These are phyloP conservation scores for Scophthalmus maximus DNA, from an alignment of 2,113 vertebrate species.

Conservation along the genomic window DNA sequence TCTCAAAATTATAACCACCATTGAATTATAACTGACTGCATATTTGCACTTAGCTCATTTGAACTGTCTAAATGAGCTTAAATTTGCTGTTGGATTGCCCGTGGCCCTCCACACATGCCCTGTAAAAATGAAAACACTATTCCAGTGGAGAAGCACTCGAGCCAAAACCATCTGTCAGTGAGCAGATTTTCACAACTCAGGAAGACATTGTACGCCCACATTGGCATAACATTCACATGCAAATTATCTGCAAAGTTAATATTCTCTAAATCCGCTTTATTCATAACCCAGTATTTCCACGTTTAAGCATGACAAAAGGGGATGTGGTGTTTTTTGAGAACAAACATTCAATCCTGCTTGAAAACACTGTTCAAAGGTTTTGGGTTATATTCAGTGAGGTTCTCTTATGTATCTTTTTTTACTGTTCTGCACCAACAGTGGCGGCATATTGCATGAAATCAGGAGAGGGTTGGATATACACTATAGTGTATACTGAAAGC, in stretches of 20 bases:
- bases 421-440: constrained; percentile 44
- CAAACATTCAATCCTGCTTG: constrained; percentile 22
- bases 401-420: constrained; percentile 47
- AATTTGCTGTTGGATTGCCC: constrained; percentile 54
- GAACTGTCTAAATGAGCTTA: constrained; percentile 52
- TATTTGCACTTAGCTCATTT: constrained; percentile 53
- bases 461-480: constrained; percentile 37
- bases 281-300: constrained; percentile 31
- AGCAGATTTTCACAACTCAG: constrained; percentile 74
- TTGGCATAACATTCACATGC: constrained; percentile 60
- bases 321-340: constrained; percentile 29
- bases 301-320: constrained; percentile 13
- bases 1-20: constrained; percentile 33
- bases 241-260: constrained; percentile 54
- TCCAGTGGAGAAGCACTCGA: constrained; percentile 23
- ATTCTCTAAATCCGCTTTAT: constrained; percentile 50
- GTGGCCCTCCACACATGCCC: constrained; percentile 39
- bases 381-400: constrained; percentile 16
- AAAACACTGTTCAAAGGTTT: constrained; percentile 19
- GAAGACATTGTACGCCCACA: constrained; percentile 61
- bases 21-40: constrained; percentile 26
- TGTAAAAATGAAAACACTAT: constrained; percentile 69
- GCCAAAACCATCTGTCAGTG: constrained; percentile 77
- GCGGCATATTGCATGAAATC: constrained; percentile 39
- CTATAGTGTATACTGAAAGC: constrained; percentile 57